Evolutionary conservation across 2,113 vertebrate species (phyloP).

Genomic region (Dasyprocta punctata): DNA sequence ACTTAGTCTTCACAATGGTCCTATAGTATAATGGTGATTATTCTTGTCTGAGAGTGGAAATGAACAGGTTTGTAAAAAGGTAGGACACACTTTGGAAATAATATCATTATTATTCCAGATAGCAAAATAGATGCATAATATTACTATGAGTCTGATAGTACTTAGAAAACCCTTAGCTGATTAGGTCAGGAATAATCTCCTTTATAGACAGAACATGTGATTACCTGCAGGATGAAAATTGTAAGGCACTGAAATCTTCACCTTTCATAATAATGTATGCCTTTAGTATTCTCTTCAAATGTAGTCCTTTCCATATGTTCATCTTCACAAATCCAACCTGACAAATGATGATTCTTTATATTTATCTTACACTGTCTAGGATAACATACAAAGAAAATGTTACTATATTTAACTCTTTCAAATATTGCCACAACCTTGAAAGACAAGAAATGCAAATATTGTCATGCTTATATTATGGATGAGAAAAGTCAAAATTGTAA

Average conservation of each 20-base stretch:
- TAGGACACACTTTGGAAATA: neutral
- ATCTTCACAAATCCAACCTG: neutral
- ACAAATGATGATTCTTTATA: neutral
- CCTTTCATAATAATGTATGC: neutral
- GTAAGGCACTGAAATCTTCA: neutral
- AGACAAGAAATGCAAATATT: neutral
- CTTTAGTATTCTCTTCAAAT: neutral
- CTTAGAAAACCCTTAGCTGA: neutral
- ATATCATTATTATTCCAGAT: neutral
- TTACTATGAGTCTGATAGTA: neutral
- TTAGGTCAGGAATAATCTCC: neutral
- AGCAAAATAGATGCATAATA: neutral
- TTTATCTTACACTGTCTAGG: neutral
- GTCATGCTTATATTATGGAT: neutral
- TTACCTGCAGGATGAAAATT: neutral
- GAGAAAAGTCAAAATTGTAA: neutral
- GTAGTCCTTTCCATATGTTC: neutral
- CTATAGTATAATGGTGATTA: neutral
- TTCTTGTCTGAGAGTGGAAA: neutral
- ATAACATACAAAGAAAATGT: neutral
- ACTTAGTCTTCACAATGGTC: neutral
- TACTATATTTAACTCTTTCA: neutral
- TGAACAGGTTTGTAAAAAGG: neutral
- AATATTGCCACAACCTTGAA: neutral
- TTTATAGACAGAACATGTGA: neutral